Conservation (phyloP, 2,113 vertebrate genomes). For the Centrocercus urophasianus region DNA sequence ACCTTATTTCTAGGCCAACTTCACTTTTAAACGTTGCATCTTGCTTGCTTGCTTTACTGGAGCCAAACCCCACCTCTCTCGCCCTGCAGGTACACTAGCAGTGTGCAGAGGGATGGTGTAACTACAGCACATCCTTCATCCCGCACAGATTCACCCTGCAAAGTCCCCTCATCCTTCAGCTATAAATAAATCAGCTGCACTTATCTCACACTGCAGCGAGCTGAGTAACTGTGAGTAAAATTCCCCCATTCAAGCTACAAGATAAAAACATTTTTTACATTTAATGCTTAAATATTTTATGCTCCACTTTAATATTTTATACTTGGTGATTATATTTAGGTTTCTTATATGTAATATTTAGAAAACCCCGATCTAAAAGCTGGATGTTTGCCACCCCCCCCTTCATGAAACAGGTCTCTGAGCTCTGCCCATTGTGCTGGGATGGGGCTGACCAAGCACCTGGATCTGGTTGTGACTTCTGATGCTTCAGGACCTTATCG, state of each 20-base stretch:
- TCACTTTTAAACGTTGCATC: background rate
- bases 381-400: background rate
- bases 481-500: background rate
- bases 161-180: background rate
- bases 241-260: background rate
- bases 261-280: background rate
- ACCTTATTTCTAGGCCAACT: background rate
- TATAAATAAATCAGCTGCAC: background rate
- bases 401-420: background rate
- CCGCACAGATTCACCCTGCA: background rate
- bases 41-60: background rate
- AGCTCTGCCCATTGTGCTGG: no score
- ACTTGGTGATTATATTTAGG: background rate
- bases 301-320: background rate
- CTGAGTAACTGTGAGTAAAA: background rate
- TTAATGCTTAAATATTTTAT: background rate
- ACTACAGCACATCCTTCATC: background rate
- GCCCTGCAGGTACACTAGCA: background rate
- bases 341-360: background rate
- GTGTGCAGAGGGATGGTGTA: background rate
- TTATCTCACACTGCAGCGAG: background rate
- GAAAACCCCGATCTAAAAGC: background rate
- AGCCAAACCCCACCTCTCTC: background rate
- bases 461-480: background rate
- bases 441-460: background rate